These are phyloP conservation scores for Perca schrenkii DNA, from an alignment of 2,113 vertebrate genomes.

Conservation along the genomic window DNA sequence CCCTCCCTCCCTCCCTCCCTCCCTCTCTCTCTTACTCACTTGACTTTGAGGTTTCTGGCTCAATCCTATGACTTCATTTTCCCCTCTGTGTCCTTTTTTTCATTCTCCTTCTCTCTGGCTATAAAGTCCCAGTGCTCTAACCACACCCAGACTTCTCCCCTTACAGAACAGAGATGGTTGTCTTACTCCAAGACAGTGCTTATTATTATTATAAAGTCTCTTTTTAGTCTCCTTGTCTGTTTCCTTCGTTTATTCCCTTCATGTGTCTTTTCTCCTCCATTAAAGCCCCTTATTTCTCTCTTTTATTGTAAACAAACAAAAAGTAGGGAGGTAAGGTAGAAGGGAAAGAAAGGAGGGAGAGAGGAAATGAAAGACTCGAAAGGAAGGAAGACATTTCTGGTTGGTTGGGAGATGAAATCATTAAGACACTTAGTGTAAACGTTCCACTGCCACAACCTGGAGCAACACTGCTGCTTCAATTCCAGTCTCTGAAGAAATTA, in stretches of 20 bases:
- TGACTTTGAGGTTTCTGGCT: conserved; percentile 74
- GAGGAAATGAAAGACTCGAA: conserved; percentile 5
- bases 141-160: conserved; percentile 80
- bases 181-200: conserved; percentile 20
- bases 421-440: background rate
- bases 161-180: conserved; percentile 56
- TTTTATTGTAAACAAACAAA: background rate
- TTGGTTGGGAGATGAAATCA: conserved; percentile 5
- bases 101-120: conserved; percentile 52
- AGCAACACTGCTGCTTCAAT: background rate
- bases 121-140: conserved; percentile 66
- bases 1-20: conserved; percentile 20
- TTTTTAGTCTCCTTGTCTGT: conserved; percentile 6
- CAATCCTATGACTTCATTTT: conserved; percentile 80
- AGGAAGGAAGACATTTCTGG: background rate
- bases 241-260: conserved; percentile 5
- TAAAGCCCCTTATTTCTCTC: background rate
- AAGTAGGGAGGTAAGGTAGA: background rate
- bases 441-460: background rate
- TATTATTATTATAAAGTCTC: background rate
- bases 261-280: background rate
- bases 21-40: conserved; percentile 29
- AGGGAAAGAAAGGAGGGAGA: background rate
- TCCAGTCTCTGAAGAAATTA: too few species aligned
- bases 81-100: conserved; percentile 41